Evolutionary conservation across 2,797 vertebrate species (phyloP).

Genomic region (Florisuga fusca): DNA sequence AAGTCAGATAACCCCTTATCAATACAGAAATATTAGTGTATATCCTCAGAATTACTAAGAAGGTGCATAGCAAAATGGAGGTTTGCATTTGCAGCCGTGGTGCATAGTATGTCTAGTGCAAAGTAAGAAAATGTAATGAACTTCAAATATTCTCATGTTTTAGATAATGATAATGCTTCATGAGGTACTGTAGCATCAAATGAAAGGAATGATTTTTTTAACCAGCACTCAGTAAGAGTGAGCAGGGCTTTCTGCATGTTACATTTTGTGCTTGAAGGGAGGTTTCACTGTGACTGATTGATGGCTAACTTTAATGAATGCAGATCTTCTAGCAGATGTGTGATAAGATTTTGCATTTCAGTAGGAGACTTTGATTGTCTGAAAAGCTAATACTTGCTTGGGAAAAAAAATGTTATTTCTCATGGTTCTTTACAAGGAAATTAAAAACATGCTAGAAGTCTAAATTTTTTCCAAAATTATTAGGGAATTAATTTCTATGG

Average conservation of each 20-base stretch:
- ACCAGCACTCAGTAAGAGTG: background rate
- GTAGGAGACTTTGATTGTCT: background rate
- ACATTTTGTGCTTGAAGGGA: background rate
- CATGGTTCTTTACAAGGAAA: background rate
- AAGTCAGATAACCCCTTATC: background rate
- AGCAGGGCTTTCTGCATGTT: constrained; percentile 21
- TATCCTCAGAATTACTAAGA: background rate
- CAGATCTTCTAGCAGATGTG: background rate
- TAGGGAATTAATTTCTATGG: background rate
- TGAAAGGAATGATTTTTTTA: background rate
- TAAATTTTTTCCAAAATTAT: background rate
- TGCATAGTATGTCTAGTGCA: background rate
- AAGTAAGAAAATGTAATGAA: background rate
- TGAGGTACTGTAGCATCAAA: background rate
- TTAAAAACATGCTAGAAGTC: background rate
- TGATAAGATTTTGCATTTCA: constrained; percentile 39
- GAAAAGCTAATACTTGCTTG: constrained; percentile 5
- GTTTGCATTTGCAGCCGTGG: background rate
- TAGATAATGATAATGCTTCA: background rate
- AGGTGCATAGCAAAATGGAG: background rate
- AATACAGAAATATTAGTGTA: background rate
- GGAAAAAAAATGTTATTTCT: background rate
- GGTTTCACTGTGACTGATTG: constrained; percentile 25
- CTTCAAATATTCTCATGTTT: background rate
- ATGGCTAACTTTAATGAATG: constrained; percentile 52